These are phyloP conservation scores for Rutpela maculata DNA, from an alignment of 2,888 invertebrate genomes.

Conservation along the genomic window DNA sequence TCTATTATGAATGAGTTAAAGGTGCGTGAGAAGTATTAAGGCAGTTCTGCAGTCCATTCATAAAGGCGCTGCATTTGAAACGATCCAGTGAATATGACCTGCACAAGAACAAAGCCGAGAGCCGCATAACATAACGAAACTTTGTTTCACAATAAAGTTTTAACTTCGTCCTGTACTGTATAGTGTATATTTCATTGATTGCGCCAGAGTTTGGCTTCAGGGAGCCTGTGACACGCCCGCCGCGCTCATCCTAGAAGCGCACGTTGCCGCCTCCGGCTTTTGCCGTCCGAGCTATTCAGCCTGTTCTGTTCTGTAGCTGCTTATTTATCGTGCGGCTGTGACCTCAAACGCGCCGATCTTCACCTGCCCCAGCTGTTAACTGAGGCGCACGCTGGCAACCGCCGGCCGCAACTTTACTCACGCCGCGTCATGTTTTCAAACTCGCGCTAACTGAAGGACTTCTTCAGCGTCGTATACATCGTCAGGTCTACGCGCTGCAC, in stretches of 20 bases:
- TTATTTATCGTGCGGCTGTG: slow-evolving; percentile 74
- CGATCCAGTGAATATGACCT: slow-evolving; percentile 37
- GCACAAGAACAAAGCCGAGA: slow-evolving; percentile 45
- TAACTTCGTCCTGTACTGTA: slow-evolving; percentile 64
- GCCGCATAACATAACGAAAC: slow-evolving; percentile 45
- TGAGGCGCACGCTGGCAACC: slow-evolving; percentile 44
- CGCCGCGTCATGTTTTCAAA: slow-evolving; percentile 51
- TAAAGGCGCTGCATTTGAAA: slow-evolving; percentile 23
- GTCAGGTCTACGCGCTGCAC: slow-evolving; percentile 62
- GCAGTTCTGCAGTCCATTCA: slow-evolving; percentile 38
- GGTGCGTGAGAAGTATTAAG: slow-evolving; percentile 5
- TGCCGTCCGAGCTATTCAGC: slow-evolving; percentile 68
- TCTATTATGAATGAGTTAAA: background rate
- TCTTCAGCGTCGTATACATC: slow-evolving; percentile 49
- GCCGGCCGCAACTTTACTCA: slow-evolving; percentile 43
- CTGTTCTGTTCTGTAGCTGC: slow-evolving; percentile 72
- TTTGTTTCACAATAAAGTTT: slow-evolving; percentile 49
- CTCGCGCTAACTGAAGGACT: slow-evolving; percentile 38
- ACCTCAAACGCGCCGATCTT: slow-evolving; percentile 70
- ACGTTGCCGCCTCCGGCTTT: slow-evolving; percentile 72
- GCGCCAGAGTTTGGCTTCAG: slow-evolving; percentile 72
- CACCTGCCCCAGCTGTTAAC: slow-evolving; percentile 56
- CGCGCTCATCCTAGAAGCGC: slow-evolving; percentile 72
- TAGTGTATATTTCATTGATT: slow-evolving; percentile 73
- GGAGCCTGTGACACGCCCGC: slow-evolving; percentile 74